Conservation (phyloP, 1,140 invertebrate species). For the Bilobella aurantiaca region DNA sequence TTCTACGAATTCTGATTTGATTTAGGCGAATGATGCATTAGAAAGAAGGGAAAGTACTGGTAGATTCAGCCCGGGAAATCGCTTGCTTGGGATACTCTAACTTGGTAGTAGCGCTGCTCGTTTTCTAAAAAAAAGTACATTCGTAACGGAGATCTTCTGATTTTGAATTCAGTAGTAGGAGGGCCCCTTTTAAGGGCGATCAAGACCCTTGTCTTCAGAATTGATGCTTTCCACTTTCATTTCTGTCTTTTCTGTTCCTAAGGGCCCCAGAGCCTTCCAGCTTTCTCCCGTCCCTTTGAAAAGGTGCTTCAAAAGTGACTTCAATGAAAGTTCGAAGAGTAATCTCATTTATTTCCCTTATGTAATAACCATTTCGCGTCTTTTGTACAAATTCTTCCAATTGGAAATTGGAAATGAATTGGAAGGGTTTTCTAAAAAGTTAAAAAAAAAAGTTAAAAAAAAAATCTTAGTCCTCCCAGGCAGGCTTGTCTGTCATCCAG, state of each 20-base stretch:
- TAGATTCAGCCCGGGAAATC: no score
- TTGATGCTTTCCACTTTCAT: not conserved
- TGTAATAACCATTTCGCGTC: not conserved
- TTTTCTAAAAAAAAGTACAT: no score
- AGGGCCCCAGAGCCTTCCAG: no score
- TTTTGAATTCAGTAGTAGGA: not conserved
- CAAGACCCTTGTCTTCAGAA: not conserved
- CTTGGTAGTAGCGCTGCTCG: no score
- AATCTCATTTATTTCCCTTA: not conserved
- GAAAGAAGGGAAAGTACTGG: no score
- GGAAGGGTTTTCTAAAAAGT: not conserved
- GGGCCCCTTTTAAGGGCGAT: not conserved
- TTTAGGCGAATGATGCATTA: not conserved
- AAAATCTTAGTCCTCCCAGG: no score
- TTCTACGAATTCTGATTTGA: not conserved
- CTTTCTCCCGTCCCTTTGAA: no score
- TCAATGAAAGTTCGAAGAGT: not conserved
- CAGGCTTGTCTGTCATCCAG: no score
- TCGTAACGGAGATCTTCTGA: no score
- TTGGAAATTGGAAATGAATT: not conserved
- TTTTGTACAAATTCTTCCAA: not conserved
- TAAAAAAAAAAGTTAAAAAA: no score
- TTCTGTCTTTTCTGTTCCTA: not conserved
- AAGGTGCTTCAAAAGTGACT: not conserved
- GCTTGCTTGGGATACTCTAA: no score